phyloP scores from a whole-genome alignment of 1,140 invertebrate species.

The Theocolax elegans region DNA sequence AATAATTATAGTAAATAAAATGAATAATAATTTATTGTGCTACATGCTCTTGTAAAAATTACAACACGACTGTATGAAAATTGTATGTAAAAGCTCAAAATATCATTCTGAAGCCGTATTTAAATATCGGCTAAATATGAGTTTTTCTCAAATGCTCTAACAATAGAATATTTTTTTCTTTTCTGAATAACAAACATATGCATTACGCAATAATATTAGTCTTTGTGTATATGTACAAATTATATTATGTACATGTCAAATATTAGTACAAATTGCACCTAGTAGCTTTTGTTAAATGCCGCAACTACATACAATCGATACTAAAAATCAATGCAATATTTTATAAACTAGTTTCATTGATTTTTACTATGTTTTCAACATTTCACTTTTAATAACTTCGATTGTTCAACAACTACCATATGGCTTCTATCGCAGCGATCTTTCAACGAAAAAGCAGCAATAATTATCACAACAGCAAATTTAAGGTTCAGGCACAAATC shows the following conservation, averaged over 20 bases:
- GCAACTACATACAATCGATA: too few relatives aligned
- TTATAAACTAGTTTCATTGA: too few relatives aligned
- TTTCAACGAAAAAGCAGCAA: constrained; percentile 5
- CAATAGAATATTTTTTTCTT: not conserved
- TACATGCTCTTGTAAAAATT: not conserved
- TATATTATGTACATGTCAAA: constrained; percentile 3
- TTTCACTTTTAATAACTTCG: not conserved
- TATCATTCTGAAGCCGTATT: not conserved
- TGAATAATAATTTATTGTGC: constrained; percentile 7
- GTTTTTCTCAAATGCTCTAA: not conserved
- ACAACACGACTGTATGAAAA: constrained; percentile 14
- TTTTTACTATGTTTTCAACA: too few relatives aligned
- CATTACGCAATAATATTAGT: not conserved
- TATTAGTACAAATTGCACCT: not conserved
- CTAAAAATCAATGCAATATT: too few relatives aligned
- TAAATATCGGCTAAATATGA: not conserved
- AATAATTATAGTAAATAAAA: too few relatives aligned
- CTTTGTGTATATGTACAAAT: constrained; percentile 7
- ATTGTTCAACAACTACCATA: not conserved
- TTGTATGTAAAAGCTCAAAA: constrained; percentile 4
- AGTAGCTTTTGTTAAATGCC: too few relatives aligned
- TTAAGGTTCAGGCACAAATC: constrained; percentile 69
- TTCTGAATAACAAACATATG: not conserved
- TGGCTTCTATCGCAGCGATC: not conserved
- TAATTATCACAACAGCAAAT: constrained; percentile 14